phyloP scores from a whole-genome alignment of 2,888 invertebrate species.

The Tortricodes alternella region DNA sequence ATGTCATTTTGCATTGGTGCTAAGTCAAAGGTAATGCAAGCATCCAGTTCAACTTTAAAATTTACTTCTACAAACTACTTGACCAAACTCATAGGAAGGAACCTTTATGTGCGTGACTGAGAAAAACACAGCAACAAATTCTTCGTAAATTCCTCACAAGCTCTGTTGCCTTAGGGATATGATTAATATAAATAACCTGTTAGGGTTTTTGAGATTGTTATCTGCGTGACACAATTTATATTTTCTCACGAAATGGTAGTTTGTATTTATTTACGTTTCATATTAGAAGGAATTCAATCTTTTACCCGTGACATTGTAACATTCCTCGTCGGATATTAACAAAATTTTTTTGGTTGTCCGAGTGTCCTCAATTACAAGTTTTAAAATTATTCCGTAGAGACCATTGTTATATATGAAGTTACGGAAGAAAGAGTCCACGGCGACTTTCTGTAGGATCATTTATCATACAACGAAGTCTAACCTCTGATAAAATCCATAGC shows the following conservation, averaged over 20 bases:
- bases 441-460: constrained; percentile 66
- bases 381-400: constrained; percentile 56
- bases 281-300: constrained; percentile 34
- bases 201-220: constrained; percentile 4
- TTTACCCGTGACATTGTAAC: constrained; percentile 37
- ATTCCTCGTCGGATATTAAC: constrained; percentile 34
- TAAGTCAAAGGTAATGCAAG: too few relatives aligned
- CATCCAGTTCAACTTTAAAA: too few relatives aligned
- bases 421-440: constrained; percentile 60
- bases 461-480: constrained; percentile 69
- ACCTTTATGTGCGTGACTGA: neutral
- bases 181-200: constrained; percentile 9
- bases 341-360: constrained; percentile 5
- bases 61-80: too few relatives aligned
- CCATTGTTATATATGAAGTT: constrained; percentile 65
- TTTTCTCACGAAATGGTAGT: neutral
- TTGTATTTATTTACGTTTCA: neutral
- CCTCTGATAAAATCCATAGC: constrained; percentile 64
- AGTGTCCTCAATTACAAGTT: constrained; percentile 45
- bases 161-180: neutral
- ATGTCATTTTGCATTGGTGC: neutral
- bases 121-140: neutral
- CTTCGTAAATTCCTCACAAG: neutral
- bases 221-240: neutral
- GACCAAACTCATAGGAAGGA: neutral